Evolutionary conservation across 2,888 invertebrate species (phyloP).

Genomic region (Cylindroiulus punctatus): DNA sequence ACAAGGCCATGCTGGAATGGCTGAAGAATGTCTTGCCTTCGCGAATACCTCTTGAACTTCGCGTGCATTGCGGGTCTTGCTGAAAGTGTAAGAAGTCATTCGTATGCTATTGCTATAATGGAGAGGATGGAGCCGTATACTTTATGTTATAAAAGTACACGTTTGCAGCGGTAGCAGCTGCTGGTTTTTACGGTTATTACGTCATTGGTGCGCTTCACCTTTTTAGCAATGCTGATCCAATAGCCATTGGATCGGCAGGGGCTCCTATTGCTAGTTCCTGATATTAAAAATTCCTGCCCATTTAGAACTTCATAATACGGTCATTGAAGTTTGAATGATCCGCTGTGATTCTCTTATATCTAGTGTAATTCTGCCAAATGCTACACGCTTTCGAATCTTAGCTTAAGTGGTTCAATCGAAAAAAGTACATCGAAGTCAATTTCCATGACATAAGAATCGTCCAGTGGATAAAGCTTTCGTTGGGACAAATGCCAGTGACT

Average conservation of each 20-base stretch:
- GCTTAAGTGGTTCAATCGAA: too few species aligned
- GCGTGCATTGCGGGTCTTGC: neutral
- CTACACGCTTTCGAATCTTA: neutral
- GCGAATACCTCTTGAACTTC: neutral
- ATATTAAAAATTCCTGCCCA: neutral
- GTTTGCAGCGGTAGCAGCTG: slow-evolving; percentile 24
- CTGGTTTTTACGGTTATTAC: slow-evolving; percentile 32
- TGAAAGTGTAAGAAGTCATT: slow-evolving; percentile 15
- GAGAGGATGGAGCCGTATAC: neutral
- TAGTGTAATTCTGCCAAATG: neutral
- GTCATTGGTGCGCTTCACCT: slow-evolving; percentile 11
- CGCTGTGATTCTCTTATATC: neutral
- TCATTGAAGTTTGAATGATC: neutral
- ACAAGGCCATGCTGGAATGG: slow-evolving; percentile 21
- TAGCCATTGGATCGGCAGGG: neutral
- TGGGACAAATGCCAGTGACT: too few species aligned
- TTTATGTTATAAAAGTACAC: neutral
- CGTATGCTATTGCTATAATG: slow-evolving; percentile 38
- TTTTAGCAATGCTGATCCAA: neutral
- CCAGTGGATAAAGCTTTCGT: too few species aligned
- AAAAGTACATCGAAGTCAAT: too few species aligned
- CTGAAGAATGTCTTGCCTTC: neutral
- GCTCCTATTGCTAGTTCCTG: neutral
- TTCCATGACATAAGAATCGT: too few species aligned
- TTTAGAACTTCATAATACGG: slow-evolving; percentile 2